Percentiles rank a stretch among this genome's conserved stretches.
phyloP scores from a whole-genome alignment of 2,888 invertebrate genomes.

The Drosophila algonquin region DNA sequence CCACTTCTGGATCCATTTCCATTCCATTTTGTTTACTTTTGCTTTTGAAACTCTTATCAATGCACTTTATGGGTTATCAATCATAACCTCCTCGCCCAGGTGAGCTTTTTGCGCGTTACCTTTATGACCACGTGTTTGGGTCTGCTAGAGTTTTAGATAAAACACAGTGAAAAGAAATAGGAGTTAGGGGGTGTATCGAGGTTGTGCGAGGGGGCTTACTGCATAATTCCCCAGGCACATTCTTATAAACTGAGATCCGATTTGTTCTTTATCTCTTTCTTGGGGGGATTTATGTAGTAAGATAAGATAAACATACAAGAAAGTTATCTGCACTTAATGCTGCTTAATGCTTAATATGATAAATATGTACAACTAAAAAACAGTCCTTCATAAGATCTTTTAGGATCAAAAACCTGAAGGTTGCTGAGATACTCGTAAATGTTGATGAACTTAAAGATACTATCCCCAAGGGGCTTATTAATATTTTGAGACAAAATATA shows the following conservation, averaged over 20 bases:
- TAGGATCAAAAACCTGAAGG: neutral
- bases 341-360: neutral
- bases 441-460: neutral
- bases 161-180: too few species aligned
- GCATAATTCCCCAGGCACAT: too few species aligned
- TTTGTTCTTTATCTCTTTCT: neutral
- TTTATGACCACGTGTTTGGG: slow-evolving; percentile 4
- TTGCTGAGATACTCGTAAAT: neutral
- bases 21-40: slow-evolving; percentile 33
- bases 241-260: too few species aligned
- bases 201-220: neutral
- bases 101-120: slow-evolving; percentile 29
- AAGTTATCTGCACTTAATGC: neutral
- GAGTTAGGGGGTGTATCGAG: too few species aligned
- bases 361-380: neutral
- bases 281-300: neutral
- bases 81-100: slow-evolving; percentile 22
- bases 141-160: neutral
- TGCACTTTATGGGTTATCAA: slow-evolving; percentile 32
- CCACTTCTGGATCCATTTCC: neutral
- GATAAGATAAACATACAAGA: neutral
- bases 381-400: neutral
- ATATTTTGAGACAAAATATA: neutral
- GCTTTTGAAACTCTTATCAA: slow-evolving; percentile 22
- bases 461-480: neutral